Percentiles rank a stretch among this genome's conserved stretches.
These are phyloP conservation scores for Metopia argyrocephala DNA, from an alignment of 2,888 invertebrate genomes.

Conservation along the genomic window DNA sequence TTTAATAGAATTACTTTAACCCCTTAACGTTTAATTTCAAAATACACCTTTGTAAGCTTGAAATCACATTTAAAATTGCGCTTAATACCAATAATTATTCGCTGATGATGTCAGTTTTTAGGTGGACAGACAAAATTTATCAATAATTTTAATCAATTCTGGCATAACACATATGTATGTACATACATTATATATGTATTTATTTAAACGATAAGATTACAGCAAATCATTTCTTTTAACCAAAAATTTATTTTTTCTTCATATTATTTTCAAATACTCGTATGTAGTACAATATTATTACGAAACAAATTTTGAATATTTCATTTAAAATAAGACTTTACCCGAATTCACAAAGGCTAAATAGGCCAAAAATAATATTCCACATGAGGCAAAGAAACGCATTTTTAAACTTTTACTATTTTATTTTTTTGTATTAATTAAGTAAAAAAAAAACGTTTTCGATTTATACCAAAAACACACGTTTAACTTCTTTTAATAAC, in stretches of 20 bases:
- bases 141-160: neutral
- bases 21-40: too few species aligned
- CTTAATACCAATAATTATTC: neutral
- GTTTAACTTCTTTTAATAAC: neutral
- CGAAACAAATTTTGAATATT: neutral
- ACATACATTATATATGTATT: neutral
- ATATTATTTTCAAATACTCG: neutral
- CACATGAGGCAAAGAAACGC: constrained; percentile 69
- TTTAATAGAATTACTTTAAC: too few species aligned
- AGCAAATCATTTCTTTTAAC: neutral
- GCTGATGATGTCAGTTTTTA: constrained; percentile 2
- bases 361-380: constrained; percentile 69
- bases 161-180: neutral
- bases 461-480: neutral
- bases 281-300: constrained; percentile 27
- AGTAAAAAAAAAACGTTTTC: neutral
- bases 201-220: constrained; percentile 26
- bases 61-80: neutral
- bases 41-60: too few species aligned
- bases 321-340: constrained; percentile 45
- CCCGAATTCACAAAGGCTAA: constrained; percentile 73
- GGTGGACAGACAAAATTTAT: neutral
- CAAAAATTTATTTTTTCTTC: neutral
- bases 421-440: neutral
- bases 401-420: too few species aligned